Conservation (phyloP, 2,888 invertebrate genomes). For the Hypomecis punctinalis region DNA sequence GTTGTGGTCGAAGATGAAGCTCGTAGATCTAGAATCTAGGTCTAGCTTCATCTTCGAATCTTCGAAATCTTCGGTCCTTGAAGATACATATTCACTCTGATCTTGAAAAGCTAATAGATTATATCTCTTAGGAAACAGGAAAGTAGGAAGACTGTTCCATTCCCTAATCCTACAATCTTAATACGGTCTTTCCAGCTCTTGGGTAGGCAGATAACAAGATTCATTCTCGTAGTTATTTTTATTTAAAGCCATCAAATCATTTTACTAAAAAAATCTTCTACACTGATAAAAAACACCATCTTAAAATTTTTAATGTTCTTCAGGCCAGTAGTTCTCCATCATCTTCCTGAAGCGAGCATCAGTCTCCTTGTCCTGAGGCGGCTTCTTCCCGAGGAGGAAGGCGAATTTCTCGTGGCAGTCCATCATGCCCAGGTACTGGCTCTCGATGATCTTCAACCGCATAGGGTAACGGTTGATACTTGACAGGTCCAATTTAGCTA, state of each 20-base stretch:
- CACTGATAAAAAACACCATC: background rate
- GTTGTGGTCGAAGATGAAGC: no score
- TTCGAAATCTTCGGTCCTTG: no score
- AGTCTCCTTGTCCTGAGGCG: slow-evolving; percentile 57
- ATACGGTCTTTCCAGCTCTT: no score
- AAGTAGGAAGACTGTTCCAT: no score
- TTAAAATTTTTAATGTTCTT: slow-evolving; percentile 45
- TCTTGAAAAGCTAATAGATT: no score
- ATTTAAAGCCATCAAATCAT: background rate
- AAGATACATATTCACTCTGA: no score
- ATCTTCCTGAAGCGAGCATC: slow-evolving; percentile 65
- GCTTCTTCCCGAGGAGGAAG: slow-evolving; percentile 67
- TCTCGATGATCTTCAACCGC: slow-evolving; percentile 68
- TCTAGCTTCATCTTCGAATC: no score
- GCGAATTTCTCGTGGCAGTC: slow-evolving; percentile 74
- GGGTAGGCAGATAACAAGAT: no score
- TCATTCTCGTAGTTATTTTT: no score
- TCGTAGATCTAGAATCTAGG: no score
- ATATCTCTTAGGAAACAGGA: no score
- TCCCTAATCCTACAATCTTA: no score
- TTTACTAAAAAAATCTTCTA: background rate
- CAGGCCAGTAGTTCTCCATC: slow-evolving; percentile 69
- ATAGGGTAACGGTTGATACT: slow-evolving; percentile 71
- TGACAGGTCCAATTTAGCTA: slow-evolving; percentile 65
- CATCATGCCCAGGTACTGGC: slow-evolving; percentile 71